Evolutionary conservation across 1,140 invertebrate species (phyloP).

Genomic region (Manduca sexta): DNA sequence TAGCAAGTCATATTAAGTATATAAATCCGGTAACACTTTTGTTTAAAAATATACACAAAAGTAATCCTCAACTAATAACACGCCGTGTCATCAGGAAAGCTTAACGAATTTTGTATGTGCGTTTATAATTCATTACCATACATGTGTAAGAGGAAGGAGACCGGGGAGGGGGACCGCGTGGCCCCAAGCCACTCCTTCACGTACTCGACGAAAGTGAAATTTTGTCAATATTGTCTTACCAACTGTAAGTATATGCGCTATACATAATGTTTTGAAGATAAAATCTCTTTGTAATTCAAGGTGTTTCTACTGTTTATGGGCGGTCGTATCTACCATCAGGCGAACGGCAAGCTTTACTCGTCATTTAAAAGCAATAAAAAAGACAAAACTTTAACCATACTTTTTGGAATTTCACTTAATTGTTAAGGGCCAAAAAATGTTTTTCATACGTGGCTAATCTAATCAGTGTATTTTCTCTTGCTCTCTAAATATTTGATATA

Average conservation of each 20-base stretch:
- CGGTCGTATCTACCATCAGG: too few relatives aligned
- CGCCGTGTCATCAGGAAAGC: conserved; percentile 35
- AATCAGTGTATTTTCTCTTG: background rate
- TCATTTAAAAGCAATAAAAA: background rate
- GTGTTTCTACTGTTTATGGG: too few relatives aligned
- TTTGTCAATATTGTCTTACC: conserved; percentile 25
- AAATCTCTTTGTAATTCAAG: too few relatives aligned
- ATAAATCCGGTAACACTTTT: too few relatives aligned
- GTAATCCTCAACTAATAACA: too few relatives aligned
- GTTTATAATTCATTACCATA: conserved; percentile 1
- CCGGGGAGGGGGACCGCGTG: too few relatives aligned
- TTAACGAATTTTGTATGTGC: conserved; percentile 30
- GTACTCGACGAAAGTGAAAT: conserved; percentile 22
- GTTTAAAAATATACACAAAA: too few relatives aligned
- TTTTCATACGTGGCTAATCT: too few relatives aligned
- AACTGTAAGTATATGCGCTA: conserved; percentile 7
- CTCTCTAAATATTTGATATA: background rate
- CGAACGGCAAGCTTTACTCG: background rate
- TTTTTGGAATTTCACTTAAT: background rate
- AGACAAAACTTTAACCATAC: background rate
- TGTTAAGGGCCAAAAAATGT: background rate
- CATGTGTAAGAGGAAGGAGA: background rate
- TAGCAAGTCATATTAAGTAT: too few relatives aligned
- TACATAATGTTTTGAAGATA: background rate
- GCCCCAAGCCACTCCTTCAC: background rate